phyloP scores from a whole-genome alignment of 2,797 vertebrate species.

The Myiotriccus ornatus region DNA sequence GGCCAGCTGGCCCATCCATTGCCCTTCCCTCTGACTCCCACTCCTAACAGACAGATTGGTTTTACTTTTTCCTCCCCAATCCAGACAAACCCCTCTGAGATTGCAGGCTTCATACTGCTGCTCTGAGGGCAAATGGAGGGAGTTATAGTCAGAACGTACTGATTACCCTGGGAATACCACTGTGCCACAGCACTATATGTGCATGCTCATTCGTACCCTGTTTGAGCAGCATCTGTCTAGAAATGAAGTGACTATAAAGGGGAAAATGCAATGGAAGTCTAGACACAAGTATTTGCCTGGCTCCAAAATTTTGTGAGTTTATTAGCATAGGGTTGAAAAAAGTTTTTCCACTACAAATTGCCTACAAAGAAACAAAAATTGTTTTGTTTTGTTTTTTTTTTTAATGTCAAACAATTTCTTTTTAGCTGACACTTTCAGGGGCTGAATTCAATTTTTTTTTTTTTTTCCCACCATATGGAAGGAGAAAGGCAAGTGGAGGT shows the following conservation, averaged over 20 bases:
- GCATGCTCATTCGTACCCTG: neutral
- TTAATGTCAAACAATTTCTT: neutral
- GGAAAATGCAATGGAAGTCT: neutral
- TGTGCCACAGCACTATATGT: neutral
- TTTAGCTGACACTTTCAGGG: neutral
- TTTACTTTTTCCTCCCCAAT: neutral
- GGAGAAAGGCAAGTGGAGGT: neutral
- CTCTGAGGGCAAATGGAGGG: neutral
- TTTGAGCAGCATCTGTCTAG: neutral
- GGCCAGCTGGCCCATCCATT: neutral
- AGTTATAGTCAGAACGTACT: neutral
- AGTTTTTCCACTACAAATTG: neutral
- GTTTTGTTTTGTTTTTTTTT: too few species aligned
- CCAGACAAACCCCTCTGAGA: neutral
- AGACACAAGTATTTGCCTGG: neutral
- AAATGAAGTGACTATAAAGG: neutral
- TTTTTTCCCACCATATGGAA: neutral
- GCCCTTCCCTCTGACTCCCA: neutral
- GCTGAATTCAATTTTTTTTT: neutral
- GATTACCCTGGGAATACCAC: neutral
- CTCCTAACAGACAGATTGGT: neutral
- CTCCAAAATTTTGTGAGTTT: neutral
- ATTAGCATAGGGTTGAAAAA: neutral
- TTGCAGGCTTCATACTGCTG: neutral
- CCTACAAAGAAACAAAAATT: neutral